These are phyloP conservation scores for Poecile atricapillus DNA, from an alignment of 2,113 vertebrate genomes.

Conservation along the genomic window DNA sequence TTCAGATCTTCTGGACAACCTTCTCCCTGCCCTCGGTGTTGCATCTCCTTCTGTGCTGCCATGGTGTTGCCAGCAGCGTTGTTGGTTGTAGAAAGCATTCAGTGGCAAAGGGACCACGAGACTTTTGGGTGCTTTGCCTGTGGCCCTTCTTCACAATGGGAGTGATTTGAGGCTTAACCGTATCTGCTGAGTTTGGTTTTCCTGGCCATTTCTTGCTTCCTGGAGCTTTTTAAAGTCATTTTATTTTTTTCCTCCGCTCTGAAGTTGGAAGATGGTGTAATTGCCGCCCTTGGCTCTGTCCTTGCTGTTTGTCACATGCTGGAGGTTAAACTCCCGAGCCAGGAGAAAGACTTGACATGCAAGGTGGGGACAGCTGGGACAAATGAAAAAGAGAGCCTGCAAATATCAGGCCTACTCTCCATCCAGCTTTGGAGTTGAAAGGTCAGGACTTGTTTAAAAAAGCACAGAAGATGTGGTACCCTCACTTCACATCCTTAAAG, in stretches of 20 bases:
- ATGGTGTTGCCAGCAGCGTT: rapidly evolving
- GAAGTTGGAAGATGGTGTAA: slow-evolving; percentile 53
- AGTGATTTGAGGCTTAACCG: background rate
- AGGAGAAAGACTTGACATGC: slow-evolving; percentile 68
- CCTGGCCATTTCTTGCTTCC: slow-evolving; percentile 46
- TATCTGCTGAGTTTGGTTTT: slow-evolving; percentile 10
- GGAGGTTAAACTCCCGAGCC: slow-evolving; percentile 77
- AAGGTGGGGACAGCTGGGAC: slow-evolving; percentile 80
- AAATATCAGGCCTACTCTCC: slow-evolving; percentile 46
- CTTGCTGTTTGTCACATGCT: slow-evolving; percentile 68
- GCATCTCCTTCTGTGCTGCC: background rate
- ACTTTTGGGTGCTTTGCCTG: background rate
- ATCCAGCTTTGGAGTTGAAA: slow-evolving; percentile 19
- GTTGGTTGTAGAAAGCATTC: background rate
- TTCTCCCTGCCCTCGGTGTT: rapidly evolving
- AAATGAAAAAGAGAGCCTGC: slow-evolving; percentile 64
- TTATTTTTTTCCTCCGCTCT: background rate
- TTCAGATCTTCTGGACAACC: background rate
- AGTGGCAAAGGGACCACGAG: background rate
- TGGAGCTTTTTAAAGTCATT: background rate
- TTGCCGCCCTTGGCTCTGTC: slow-evolving; percentile 60
- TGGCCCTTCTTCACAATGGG: background rate
- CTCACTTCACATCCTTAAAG: background rate
- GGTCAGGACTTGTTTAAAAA: background rate
- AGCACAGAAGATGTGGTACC: background rate